phyloP scores from a whole-genome alignment of 2,888 invertebrate species.

The Hypolimnas misippus region DNA sequence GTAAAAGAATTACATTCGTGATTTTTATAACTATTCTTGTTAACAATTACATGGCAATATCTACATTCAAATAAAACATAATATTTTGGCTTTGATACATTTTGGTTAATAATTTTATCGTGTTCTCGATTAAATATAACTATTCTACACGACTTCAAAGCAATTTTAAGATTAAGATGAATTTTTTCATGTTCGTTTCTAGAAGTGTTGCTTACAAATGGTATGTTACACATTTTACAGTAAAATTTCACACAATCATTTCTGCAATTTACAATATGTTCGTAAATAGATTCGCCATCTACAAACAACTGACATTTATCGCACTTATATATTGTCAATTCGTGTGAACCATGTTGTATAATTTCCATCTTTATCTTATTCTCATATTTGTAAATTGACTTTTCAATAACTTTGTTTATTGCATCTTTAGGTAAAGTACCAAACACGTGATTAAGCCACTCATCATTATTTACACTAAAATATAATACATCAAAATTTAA shows the following conservation, averaged over 20 bases:
- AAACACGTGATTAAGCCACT: constrained; percentile 65
- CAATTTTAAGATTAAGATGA: constrained; percentile 49
- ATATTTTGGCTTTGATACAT: constrained; percentile 45
- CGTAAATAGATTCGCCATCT: constrained; percentile 52
- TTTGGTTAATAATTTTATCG: constrained; percentile 52
- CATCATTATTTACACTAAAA: constrained; percentile 54
- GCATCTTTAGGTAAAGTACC: constrained; percentile 47
- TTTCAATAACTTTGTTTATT: constrained; percentile 49
- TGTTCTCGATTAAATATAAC: constrained; percentile 58
- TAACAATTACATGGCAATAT: constrained; percentile 58
- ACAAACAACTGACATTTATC: constrained; percentile 58
- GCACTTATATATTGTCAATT: constrained; percentile 62
- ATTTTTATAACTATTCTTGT: constrained; percentile 48
- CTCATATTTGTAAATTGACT: constrained; percentile 64
- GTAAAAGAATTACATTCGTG: constrained; percentile 54
- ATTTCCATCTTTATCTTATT: constrained; percentile 63
- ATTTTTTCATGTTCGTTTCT: constrained; percentile 56
- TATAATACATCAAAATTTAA: constrained; percentile 61
- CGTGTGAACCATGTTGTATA: constrained; percentile 54
- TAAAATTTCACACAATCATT: constrained; percentile 50
- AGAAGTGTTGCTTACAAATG: constrained; percentile 52
- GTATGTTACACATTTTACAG: constrained; percentile 59
- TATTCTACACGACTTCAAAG: constrained; percentile 54
- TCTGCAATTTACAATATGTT: constrained; percentile 55
- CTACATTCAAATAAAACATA: constrained; percentile 66